Conservation (phyloP, 2,113 vertebrate species). For the Emydura subglobosa region DNA sequence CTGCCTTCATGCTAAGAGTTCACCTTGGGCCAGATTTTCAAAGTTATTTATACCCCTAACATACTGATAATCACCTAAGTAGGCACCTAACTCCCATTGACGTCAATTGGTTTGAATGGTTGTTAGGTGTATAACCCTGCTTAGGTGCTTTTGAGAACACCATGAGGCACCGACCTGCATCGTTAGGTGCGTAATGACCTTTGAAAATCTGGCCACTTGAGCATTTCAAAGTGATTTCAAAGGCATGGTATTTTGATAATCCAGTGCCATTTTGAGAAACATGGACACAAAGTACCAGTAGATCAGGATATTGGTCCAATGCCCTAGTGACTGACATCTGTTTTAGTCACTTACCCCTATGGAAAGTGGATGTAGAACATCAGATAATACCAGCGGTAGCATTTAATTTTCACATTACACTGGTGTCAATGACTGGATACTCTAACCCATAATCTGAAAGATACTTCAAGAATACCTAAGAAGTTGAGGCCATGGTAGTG, state of each 20-base stretch:
- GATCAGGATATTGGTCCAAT: neutral
- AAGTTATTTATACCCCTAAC: neutral
- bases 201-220: neutral
- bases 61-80: neutral
- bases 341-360: neutral
- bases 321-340: neutral
- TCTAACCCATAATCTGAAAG: slow-evolving; percentile 25
- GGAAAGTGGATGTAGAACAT: slow-evolving; percentile 38
- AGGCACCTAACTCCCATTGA: neutral
- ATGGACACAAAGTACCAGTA: neutral
- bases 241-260: neutral
- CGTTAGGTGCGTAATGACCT: neutral
- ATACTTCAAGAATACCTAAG: neutral
- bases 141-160: neutral
- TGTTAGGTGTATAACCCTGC: neutral
- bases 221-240: neutral
- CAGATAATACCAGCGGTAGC: slow-evolving; percentile 15
- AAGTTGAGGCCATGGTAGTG: neutral
- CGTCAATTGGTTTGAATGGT: neutral
- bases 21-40: neutral
- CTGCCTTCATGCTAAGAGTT: neutral
- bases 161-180: neutral
- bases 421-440: slow-evolving; percentile 24
- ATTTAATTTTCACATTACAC: slow-evolving; percentile 22
- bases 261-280: neutral